Percentiles rank a stretch among this genome's conserved stretches.
phyloP scores from a whole-genome alignment of 2,113 vertebrate species.

The Coreoperca whiteheadi region DNA sequence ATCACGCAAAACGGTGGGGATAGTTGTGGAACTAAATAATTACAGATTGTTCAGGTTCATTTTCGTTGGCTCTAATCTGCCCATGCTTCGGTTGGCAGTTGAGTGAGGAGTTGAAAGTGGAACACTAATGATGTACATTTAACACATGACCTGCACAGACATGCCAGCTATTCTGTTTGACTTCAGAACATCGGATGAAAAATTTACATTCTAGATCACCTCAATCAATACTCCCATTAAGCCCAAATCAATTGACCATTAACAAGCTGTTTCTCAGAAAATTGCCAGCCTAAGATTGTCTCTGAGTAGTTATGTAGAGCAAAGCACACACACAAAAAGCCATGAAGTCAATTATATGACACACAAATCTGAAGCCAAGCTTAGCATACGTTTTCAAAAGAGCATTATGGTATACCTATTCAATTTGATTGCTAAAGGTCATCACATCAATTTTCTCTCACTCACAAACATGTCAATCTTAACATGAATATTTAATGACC shows the following conservation, averaged over 20 bases:
- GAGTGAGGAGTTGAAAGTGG: constrained; percentile 59
- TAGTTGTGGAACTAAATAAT: constrained; percentile 51
- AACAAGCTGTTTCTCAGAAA: constrained; percentile 77
- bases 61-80: constrained; percentile 45
- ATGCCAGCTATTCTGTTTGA: constrained; percentile 55
- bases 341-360: constrained; percentile 39
- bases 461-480: constrained; percentile 39
- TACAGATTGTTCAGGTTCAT: constrained; percentile 58
- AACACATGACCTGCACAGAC: constrained; percentile 71
- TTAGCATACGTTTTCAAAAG: constrained; percentile 18
- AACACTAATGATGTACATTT: constrained; percentile 74
- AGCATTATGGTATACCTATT: constrained; percentile 9
- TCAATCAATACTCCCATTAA: constrained; percentile 82
- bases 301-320: constrained; percentile 27
- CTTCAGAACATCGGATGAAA: constrained; percentile 67
- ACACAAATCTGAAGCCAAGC: constrained; percentile 23
- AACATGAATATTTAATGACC: constrained; percentile 55
- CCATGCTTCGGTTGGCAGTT: constrained; percentile 42
- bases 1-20: constrained; percentile 28
- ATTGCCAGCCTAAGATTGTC: constrained; percentile 44
- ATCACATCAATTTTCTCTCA: constrained; percentile 30
- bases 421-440: constrained; percentile 33
- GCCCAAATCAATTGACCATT: constrained; percentile 81
- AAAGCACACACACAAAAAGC: constrained; percentile 42
- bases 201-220: constrained; percentile 76